A percentile compares a stretch with the other conserved stretches of the same genome.
Conservation (phyloP, 2,888 invertebrate species). For the Disparrhopalites patrizii region DNA sequence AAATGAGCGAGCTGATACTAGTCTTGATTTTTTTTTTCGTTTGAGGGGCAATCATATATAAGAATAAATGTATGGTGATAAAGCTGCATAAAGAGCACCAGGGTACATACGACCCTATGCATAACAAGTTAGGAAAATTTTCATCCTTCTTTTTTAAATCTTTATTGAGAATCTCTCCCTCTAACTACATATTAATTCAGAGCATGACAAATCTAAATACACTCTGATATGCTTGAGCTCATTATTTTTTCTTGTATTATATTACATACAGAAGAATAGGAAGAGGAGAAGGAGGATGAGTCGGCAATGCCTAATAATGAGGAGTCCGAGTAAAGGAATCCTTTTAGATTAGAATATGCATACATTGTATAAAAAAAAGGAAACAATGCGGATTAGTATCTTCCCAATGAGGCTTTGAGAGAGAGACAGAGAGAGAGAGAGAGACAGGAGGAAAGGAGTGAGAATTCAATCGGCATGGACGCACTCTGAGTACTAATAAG, state of each 20-base stretch:
- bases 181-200: constrained; percentile 5
- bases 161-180: background rate
- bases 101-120: background rate
- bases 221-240: too few species aligned
- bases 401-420: too few species aligned
- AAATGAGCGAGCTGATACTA: background rate
- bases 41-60: background rate
- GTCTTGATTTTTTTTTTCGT: background rate
- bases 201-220: background rate
- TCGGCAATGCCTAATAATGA: too few species aligned
- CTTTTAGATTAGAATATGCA: too few species aligned
- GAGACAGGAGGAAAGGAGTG: background rate
- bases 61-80: background rate
- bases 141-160: too few species aligned
- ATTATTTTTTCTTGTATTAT: too few species aligned
- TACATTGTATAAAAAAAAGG: background rate
- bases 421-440: background rate
- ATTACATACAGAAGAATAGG: too few species aligned
- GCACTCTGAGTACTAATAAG: constrained; percentile 26
- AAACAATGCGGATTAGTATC: background rate
- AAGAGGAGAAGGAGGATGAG: too few species aligned
- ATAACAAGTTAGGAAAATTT: background rate
- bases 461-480: constrained; percentile 21
- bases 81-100: background rate
- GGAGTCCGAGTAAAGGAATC: too few species aligned